Percentiles rank a stretch among this genome's conserved stretches.
Evolutionary conservation across 2,888 invertebrate species (phyloP).

Genomic region (Tiliacea citrago): DNA sequence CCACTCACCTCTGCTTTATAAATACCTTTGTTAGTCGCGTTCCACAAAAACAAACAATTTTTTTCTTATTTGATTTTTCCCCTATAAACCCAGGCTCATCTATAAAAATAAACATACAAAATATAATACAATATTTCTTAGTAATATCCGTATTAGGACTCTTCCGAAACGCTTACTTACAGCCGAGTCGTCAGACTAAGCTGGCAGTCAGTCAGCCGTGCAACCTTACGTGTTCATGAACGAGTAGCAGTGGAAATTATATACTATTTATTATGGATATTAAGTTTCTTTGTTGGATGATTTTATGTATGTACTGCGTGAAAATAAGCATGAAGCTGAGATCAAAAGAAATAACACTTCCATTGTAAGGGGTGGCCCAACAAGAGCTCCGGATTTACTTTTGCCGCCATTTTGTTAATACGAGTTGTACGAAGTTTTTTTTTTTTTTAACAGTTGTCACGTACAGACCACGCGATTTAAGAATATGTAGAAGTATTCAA

Average conservation of each 20-base stretch:
- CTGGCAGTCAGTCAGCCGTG: constrained; percentile 44
- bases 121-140: constrained; percentile 25
- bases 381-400: too few relatives aligned
- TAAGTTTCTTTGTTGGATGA: neutral
- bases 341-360: neutral
- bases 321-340: neutral
- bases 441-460: too few relatives aligned
- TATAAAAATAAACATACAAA: constrained; percentile 18
- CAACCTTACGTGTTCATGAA: constrained; percentile 45
- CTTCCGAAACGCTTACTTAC: constrained; percentile 31
- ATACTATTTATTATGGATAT: constrained; percentile 32
- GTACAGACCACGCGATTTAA: too few relatives aligned
- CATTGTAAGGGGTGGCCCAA: too few relatives aligned
- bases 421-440: too few relatives aligned
- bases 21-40: too few relatives aligned
- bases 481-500: too few relatives aligned
- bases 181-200: constrained; percentile 40
- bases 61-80: neutral
- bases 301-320: constrained; percentile 11
- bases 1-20: too few relatives aligned
- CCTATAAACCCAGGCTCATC: too few relatives aligned
- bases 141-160: constrained; percentile 9
- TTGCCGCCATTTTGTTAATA: too few relatives aligned
- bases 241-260: constrained; percentile 34
- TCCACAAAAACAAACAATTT: neutral